A percentile compares a stretch with the other conserved stretches of the same genome.
Evolutionary conservation across 2,888 invertebrate species (phyloP).

Genomic region (Platycheirus rosarum): DNA sequence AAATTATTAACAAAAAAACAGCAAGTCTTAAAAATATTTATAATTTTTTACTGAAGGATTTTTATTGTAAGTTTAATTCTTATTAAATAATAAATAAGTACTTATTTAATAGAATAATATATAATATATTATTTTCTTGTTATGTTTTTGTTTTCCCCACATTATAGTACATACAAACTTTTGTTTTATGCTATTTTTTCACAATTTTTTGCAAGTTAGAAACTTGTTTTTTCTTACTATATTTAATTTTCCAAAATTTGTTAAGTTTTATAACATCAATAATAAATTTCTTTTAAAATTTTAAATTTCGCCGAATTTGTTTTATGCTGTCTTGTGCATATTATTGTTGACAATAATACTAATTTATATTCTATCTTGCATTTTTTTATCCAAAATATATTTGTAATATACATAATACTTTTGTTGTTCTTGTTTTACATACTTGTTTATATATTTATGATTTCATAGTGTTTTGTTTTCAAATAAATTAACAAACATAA

Average conservation of each 20-base stretch:
- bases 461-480: not conserved
- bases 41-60: slow-evolving; percentile 70
- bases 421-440: not conserved
- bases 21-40: slow-evolving; percentile 27
- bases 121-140: slow-evolving; percentile 48
- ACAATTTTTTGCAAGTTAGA: slow-evolving; percentile 41
- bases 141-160: slow-evolving; percentile 35
- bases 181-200: slow-evolving; percentile 47
- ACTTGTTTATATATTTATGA: slow-evolving; percentile 4
- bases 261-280: slow-evolving; percentile 2
- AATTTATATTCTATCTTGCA: not conserved
- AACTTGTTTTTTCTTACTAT: slow-evolving; percentile 43
- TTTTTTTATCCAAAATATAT: slow-evolving; percentile 32
- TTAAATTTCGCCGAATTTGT: not conserved
- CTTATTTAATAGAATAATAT: slow-evolving; percentile 69
- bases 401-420: not conserved
- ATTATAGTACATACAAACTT: slow-evolving; percentile 67
- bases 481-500: slow-evolving; percentile 2
- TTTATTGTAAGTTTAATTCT: slow-evolving; percentile 72
- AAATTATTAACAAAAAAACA: too few species aligned
- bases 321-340: not conserved
- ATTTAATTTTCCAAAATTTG: slow-evolving; percentile 55
- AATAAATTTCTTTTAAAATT: slow-evolving; percentile 23
- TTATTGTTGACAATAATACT: not conserved
- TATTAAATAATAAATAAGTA: slow-evolving; percentile 74